phyloP scores from a whole-genome alignment of 2,113 vertebrate genomes.

The Suricata suricatta region DNA sequence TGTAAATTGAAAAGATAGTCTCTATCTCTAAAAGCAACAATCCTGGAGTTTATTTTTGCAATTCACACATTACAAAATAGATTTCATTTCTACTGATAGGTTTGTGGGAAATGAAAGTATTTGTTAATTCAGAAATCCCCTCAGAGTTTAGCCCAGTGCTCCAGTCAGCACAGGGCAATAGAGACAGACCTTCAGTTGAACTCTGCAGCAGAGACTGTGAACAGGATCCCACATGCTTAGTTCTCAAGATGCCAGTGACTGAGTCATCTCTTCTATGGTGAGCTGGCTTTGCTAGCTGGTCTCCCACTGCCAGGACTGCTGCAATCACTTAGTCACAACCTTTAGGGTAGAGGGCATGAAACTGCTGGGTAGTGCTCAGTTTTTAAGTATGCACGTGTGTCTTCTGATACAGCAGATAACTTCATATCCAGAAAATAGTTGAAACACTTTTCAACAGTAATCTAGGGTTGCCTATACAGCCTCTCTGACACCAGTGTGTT shows the following conservation, averaged over 20 bases:
- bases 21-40: not conserved
- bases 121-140: constrained; percentile 56
- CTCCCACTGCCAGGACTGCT: not conserved
- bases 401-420: constrained; percentile 45
- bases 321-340: constrained; percentile 25
- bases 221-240: constrained; percentile 50
- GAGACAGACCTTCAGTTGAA: constrained; percentile 55
- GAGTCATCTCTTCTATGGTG: constrained; percentile 19
- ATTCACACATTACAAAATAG: constrained; percentile 46
- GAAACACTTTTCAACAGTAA: not conserved
- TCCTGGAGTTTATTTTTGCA: constrained; percentile 40
- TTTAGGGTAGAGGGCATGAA: constrained; percentile 12
- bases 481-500: not conserved
- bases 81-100: not conserved
- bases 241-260: not conserved
- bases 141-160: not conserved
- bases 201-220: not conserved
- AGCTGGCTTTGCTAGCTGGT: not conserved
- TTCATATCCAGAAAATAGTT: constrained; percentile 32
- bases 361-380: not conserved
- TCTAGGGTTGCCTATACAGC: not conserved
- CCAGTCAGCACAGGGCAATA: not conserved
- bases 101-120: constrained; percentile 16
- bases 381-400: not conserved
- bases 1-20: not conserved